Conservation (phyloP, 2,797 vertebrate species). For the Myotis daubentonii region DNA sequence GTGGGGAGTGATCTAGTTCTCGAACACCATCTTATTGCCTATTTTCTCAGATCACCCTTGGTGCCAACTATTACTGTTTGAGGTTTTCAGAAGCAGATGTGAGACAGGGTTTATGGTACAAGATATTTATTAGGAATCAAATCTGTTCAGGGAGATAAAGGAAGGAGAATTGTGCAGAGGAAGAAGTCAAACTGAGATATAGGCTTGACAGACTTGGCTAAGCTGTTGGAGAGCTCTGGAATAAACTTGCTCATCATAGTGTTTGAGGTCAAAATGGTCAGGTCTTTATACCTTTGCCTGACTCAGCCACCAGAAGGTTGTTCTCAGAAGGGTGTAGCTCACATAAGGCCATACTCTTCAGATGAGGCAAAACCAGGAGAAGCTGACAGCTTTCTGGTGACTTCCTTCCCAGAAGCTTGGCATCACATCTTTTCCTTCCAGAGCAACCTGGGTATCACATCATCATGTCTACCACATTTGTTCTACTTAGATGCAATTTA, state of each 20-base stretch:
- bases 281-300: background rate
- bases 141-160: background rate
- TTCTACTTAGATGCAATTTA: conserved; percentile 10
- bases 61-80: background rate
- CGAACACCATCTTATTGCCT: background rate
- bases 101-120: background rate
- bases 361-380: conserved; percentile 7
- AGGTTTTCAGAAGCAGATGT: background rate
- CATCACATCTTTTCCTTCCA: conserved; percentile 10
- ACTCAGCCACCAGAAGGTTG: background rate
- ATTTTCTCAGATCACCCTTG: conserved; percentile 13
- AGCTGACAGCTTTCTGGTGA: background rate
- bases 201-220: background rate
- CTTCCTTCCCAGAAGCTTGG: background rate
- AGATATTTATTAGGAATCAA: conserved; percentile 21
- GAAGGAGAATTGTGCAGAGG: background rate
- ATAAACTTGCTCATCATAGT: background rate
- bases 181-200: background rate
- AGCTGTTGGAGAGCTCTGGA: background rate
- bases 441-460: background rate
- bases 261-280: background rate
- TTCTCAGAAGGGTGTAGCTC: background rate
- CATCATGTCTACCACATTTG: background rate
- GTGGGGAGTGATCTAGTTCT: background rate
- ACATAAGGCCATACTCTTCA: background rate